Percentiles rank a stretch among this genome's conserved stretches.
These are phyloP conservation scores for Drosophila gaucha DNA, from an alignment of 2,888 invertebrate species.

Conservation along the genomic window DNA sequence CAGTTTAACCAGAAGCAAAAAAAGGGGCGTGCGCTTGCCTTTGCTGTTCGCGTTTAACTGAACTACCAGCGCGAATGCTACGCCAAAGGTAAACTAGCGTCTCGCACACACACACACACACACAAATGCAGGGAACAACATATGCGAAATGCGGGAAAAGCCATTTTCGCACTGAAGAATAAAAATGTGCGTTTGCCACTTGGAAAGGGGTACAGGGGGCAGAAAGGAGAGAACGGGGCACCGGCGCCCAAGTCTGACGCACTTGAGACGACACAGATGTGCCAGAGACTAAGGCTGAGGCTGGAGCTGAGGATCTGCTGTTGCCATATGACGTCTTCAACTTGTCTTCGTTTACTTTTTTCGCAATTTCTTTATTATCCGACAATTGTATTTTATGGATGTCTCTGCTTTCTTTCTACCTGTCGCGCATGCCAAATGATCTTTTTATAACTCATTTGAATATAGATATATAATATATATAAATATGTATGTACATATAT, in stretches of 20 bases:
- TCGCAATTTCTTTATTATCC: slow-evolving; percentile 1
- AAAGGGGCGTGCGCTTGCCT: slow-evolving; percentile 40
- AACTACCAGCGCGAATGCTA: slow-evolving; percentile 52
- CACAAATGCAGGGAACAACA: background rate
- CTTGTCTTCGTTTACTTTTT: slow-evolving; percentile 14
- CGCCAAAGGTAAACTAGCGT: slow-evolving; percentile 65
- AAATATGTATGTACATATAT: background rate
- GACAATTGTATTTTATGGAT: slow-evolving; percentile 22
- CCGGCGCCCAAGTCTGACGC: slow-evolving; percentile 37
- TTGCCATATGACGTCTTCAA: slow-evolving; percentile 18
- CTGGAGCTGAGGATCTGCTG: slow-evolving; percentile 1
- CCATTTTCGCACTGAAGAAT: slow-evolving; percentile 23
- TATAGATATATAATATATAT: background rate
- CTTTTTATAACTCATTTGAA: slow-evolving; percentile 2
- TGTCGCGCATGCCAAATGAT: slow-evolving; percentile 50
- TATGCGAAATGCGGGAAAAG: slow-evolving; percentile 30
- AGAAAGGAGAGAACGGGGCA: too few species aligned
- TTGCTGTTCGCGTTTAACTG: slow-evolving; percentile 65
- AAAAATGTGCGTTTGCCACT: slow-evolving; percentile 6
- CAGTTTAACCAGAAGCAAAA: background rate
- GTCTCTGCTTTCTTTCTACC: slow-evolving; percentile 39
- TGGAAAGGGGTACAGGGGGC: background rate
- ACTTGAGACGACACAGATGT: slow-evolving; percentile 48
- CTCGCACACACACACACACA: slow-evolving; percentile 19
- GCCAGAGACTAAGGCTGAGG: background rate